Base-by-base conservation (phyloP, 37 sponge, comb jelly and placozoan species). In the Geodia barretti region DNA sequence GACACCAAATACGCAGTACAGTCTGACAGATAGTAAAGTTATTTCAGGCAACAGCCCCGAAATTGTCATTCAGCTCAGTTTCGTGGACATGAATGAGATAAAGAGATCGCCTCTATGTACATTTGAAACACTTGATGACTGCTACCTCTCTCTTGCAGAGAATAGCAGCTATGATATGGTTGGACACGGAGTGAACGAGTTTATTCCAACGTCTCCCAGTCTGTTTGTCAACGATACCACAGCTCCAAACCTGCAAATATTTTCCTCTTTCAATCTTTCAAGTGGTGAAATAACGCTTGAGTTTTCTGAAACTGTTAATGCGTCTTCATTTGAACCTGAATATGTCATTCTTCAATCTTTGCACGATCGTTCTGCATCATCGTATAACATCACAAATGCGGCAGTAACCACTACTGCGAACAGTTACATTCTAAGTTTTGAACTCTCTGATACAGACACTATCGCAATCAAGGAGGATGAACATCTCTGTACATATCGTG, bases 281-380 rank as follows among this genome's bases (percentile, higher is more conserved):
- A 86, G 79, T 75, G 91, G 97, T 67, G 89, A 86, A 39, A 43
- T 93, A 17, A 74, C 78, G 14, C 54, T 96, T 20, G 80, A 79
- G 71, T 93, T 93, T 62, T 79, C 87, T 47, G 97, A 96, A 58
- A 87, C 93, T 36, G 86, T 96, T 1, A 39, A 84, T 31, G 86
- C 68, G 28, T 74, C 86, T 26, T 79, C 91, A 31, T 81, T 96
- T 23, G 39, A 79, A 24, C 79, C 92, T 60, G 59, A 78, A 26
- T 77, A 54, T 42, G 28, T 96, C 25, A 82, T 74, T 20, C 84
- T 96, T 0, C 94, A 85, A 39, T 82, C 74, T 40, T 76, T 96
- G 25, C 91, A 78, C 38, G 94, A 85, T 60, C 78, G 69, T 28
- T 94, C 97, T 24, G 68, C 79, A 1, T 72, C 83, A 31, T 63